A percentile compares a stretch with the other conserved stretches of the same genome.
Conservation (phyloP, 2,888 invertebrate genomes). For the Boloria euphrosyne region DNA sequence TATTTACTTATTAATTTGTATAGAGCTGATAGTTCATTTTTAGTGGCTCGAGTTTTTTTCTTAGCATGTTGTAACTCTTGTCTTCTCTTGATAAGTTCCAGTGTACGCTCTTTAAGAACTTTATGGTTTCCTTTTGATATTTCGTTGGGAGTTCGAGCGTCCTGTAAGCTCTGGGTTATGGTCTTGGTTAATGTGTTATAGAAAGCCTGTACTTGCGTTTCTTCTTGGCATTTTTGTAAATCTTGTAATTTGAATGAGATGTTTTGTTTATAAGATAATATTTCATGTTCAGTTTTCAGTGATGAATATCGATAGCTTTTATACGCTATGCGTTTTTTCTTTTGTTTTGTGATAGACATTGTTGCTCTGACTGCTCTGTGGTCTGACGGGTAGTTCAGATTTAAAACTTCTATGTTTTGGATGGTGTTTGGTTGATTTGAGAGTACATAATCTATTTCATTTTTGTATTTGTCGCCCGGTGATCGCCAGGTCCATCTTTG, state of each 20-base stretch:
- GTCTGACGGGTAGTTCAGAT: constrained; percentile 35
- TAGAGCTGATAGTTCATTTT: too few relatives aligned
- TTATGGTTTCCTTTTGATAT: constrained; percentile 20
- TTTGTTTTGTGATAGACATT: constrained; percentile 28
- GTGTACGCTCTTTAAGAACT: constrained; percentile 24
- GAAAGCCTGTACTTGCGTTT: too few relatives aligned
- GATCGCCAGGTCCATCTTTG: constrained; percentile 19
- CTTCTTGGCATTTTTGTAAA: too few relatives aligned
- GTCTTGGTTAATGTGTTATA: too few relatives aligned
- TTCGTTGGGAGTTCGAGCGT: too few relatives aligned
- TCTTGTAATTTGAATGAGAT: too few relatives aligned
- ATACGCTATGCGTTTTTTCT: constrained; percentile 9
- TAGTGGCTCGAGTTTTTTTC: too few relatives aligned
- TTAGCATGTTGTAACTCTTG: constrained; percentile 25
- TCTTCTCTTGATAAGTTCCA: constrained; percentile 25
- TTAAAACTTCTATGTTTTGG: constrained; percentile 25
- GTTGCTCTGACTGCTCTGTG: constrained; percentile 38
- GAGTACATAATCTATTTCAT: neutral
- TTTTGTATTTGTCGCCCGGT: neutral
- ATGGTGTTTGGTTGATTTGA: constrained; percentile 18
- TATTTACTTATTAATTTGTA: too few relatives aligned
- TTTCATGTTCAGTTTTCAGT: too few relatives aligned
- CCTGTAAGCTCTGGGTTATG: too few relatives aligned
- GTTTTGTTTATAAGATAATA: too few relatives aligned
- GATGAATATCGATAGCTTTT: too few relatives aligned